Evolutionary conservation across 2,888 invertebrate genomes (phyloP).

Genomic region (Cryptocheilus praepositus): DNA sequence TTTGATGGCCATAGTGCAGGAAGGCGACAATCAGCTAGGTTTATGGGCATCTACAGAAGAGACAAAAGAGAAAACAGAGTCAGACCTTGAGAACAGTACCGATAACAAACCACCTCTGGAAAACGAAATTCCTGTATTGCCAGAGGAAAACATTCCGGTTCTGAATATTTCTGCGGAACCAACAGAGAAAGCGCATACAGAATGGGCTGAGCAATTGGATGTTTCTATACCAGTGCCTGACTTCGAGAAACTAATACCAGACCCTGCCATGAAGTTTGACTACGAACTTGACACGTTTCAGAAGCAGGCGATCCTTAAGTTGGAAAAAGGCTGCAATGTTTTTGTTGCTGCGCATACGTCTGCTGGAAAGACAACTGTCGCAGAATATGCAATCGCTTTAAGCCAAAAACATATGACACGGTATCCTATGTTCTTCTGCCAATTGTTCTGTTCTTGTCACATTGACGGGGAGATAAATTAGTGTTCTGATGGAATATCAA

Average conservation of each 20-base stretch:
- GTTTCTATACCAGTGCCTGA: slow-evolving; percentile 87
- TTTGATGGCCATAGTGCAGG: slow-evolving; percentile 79
- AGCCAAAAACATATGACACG: slow-evolving; percentile 93
- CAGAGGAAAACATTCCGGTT: slow-evolving; percentile 77
- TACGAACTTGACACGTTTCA: slow-evolving; percentile 98
- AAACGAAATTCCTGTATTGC: slow-evolving; percentile 63
- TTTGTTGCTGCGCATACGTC: slow-evolving; percentile 99
- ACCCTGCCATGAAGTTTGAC: slow-evolving; percentile 89
- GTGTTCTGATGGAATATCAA: no score
- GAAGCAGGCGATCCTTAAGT: slow-evolving; percentile 95
- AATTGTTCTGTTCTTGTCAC: slow-evolving; percentile 9
- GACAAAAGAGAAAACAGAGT: slow-evolving; percentile 52
- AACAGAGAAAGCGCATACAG: slow-evolving; percentile 77
- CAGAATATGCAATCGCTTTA: slow-evolving; percentile 98
- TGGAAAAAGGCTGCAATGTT: slow-evolving; percentile 95
- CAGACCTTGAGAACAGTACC: slow-evolving; percentile 15
- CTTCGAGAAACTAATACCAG: slow-evolving; percentile 87
- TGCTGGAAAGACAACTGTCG: slow-evolving; percentile 98
- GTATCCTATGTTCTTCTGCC: slow-evolving; percentile 69
- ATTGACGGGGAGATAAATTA: no score
- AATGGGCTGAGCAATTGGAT: slow-evolving; percentile 94
- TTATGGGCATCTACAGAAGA: slow-evolving; percentile 55
- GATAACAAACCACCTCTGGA: slow-evolving; percentile 35
- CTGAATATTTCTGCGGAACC: slow-evolving; percentile 81
- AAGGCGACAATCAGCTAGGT: slow-evolving; percentile 79